These are phyloP conservation scores for Avahi laniger DNA, from an alignment of 2,797 vertebrate genomes.

Conservation along the genomic window DNA sequence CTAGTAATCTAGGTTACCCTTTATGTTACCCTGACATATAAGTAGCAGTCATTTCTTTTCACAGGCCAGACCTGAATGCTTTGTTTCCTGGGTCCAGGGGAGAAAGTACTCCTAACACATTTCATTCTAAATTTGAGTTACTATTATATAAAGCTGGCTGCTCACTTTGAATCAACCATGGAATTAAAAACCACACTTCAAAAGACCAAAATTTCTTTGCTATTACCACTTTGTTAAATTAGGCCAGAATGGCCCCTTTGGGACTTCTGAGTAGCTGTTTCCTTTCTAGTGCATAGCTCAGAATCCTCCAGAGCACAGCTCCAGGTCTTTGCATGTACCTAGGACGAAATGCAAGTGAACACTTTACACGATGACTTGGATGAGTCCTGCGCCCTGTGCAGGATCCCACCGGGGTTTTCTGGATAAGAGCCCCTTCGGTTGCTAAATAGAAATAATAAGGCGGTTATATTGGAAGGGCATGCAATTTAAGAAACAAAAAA, in stretches of 20 bases:
- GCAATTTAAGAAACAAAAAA: background rate
- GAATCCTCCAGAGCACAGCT: slow-evolving; percentile 41
- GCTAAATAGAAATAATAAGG: background rate
- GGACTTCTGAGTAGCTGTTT: slow-evolving; percentile 34
- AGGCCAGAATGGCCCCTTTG: background rate
- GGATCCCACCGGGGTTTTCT: background rate
- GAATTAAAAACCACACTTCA: slow-evolving; percentile 45
- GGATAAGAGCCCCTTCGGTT: background rate
- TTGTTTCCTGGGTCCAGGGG: slow-evolving; percentile 63
- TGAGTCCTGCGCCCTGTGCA: background rate
- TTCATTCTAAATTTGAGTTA: slow-evolving; percentile 57
- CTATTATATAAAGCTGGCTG: slow-evolving; percentile 31
- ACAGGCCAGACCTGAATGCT: slow-evolving; percentile 50
- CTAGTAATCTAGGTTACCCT: slow-evolving; percentile 62
- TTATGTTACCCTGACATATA: slow-evolving; percentile 62
- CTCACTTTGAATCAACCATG: slow-evolving; percentile 45
- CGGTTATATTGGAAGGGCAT: background rate
- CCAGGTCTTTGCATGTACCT: background rate
- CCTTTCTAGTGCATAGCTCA: background rate
- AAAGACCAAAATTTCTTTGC: slow-evolving; percentile 37
- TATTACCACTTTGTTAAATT: background rate
- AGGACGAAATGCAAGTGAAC: background rate
- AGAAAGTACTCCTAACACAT: slow-evolving; percentile 46
- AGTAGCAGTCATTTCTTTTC: slow-evolving; percentile 76
- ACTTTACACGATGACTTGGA: background rate